Percentiles rank a stretch among this genome's conserved stretches.
These are phyloP conservation scores for Cinclus mexicanus DNA, from an alignment of 2,113 vertebrate genomes.

Conservation along the genomic window DNA sequence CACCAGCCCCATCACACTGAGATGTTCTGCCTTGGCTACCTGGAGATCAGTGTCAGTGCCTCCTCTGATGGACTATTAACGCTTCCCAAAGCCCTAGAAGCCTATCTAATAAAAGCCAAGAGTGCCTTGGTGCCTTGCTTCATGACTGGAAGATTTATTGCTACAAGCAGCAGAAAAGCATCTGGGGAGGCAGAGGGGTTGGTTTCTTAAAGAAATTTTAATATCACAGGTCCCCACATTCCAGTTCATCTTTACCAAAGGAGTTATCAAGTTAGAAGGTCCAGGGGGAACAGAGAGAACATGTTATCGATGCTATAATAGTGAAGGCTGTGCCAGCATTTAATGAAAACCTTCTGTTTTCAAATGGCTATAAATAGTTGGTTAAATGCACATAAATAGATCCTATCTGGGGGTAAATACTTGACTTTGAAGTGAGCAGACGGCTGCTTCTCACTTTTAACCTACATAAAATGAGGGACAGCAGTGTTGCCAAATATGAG, in stretches of 20 bases:
- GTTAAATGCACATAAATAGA: slow-evolving; percentile 49
- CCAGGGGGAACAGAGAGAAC: background rate
- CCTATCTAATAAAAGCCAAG: slow-evolving; percentile 48
- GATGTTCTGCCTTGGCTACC: background rate
- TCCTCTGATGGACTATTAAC: slow-evolving; percentile 51
- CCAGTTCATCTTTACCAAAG: slow-evolving; percentile 8
- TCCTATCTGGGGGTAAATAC: slow-evolving; percentile 42
- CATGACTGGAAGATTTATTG: slow-evolving; percentile 49
- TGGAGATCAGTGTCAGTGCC: background rate
- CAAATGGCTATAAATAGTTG: background rate
- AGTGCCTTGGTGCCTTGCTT: slow-evolving; percentile 1
- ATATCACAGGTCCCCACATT: background rate
- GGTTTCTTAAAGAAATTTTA: slow-evolving; percentile 16
- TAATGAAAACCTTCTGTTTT: slow-evolving; percentile 26
- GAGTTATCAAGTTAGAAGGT: slow-evolving; percentile 35
- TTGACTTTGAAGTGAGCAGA: slow-evolving; percentile 54
- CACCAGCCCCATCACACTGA: background rate
- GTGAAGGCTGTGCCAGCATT: background rate
- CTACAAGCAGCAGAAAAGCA: slow-evolving; percentile 37
- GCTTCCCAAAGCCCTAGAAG: slow-evolving; percentile 21
- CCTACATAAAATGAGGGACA: slow-evolving; percentile 48
- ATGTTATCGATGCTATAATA: background rate
- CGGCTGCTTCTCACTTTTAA: slow-evolving; percentile 50
- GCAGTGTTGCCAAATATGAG: background rate
- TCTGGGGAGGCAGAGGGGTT: background rate